These are phyloP conservation scores for Ceratina japonica DNA, from an alignment of 1,140 invertebrate genomes.

Conservation along the genomic window DNA sequence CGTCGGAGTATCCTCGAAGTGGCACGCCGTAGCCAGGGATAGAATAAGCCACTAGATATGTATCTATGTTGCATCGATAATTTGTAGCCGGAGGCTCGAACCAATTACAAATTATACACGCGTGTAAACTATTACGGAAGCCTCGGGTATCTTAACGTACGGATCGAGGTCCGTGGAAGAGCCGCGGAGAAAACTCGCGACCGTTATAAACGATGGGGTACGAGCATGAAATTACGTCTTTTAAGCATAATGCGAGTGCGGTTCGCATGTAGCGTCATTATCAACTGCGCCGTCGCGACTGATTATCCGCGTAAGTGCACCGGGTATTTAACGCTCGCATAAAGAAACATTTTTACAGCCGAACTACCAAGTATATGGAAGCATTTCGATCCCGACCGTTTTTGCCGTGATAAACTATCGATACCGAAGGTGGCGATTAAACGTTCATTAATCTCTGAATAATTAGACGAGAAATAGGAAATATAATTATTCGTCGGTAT, in stretches of 20 bases:
- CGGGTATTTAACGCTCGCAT: slow-evolving; percentile 36
- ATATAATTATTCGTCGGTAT: too few relatives aligned
- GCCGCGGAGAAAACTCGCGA: slow-evolving; percentile 24
- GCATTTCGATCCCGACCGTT: neutral
- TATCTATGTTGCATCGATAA: slow-evolving; percentile 47
- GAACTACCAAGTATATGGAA: neutral
- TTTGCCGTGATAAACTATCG: too few relatives aligned
- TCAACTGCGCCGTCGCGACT: slow-evolving; percentile 37
- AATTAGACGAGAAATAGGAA: too few relatives aligned
- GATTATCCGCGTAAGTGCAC: slow-evolving; percentile 11
- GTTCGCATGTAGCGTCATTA: slow-evolving; percentile 34
- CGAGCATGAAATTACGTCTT: slow-evolving; percentile 53
- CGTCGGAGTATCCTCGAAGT: neutral
- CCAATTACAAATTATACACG: slow-evolving; percentile 59
- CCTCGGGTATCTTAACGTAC: slow-evolving; percentile 27
- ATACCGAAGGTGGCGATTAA: too few relatives aligned
- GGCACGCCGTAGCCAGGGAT: neutral
- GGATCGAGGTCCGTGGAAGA: slow-evolving; percentile 39
- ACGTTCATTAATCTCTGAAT: too few relatives aligned
- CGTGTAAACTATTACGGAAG: slow-evolving; percentile 55
- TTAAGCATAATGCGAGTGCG: slow-evolving; percentile 55
- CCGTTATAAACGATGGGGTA: slow-evolving; percentile 42
- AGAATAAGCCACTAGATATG: slow-evolving; percentile 15
- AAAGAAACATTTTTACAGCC: slow-evolving; percentile 21
- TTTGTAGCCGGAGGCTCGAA: slow-evolving; percentile 33